Evolutionary conservation across 2,113 vertebrate species (phyloP).

Genomic region (Mustela lutreola): DNA sequence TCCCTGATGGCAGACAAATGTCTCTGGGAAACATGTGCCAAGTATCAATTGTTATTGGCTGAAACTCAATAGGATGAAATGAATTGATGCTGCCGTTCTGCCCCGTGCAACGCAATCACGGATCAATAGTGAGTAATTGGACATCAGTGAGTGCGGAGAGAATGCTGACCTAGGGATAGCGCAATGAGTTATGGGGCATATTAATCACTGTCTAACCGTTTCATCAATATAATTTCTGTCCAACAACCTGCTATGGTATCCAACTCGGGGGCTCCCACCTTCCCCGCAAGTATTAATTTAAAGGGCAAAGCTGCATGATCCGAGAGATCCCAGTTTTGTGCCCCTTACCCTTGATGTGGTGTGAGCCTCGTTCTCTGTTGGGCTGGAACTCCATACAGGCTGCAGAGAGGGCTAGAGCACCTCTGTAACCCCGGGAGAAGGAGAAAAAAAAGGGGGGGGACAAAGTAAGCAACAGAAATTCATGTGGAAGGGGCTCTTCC

Average conservation of each 20-base stretch:
- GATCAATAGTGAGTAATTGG: constrained; percentile 90
- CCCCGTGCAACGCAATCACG: constrained; percentile 81
- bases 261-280: constrained; percentile 69
- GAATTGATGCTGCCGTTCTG: constrained; percentile 85
- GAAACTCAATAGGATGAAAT: constrained; percentile 87
- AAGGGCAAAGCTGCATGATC: constrained; percentile 82
- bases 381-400: constrained; percentile 62
- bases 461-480: constrained; percentile 65
- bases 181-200: constrained; percentile 85
- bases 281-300: constrained; percentile 81
- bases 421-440: not conserved
- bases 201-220: constrained; percentile 88
- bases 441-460: not conserved
- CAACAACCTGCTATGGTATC: constrained; percentile 82
- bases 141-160: constrained; percentile 82
- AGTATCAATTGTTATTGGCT: constrained; percentile 88
- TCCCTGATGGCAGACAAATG: constrained; percentile 87
- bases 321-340: constrained; percentile 57
- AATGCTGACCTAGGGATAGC: constrained; percentile 83
- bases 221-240: constrained; percentile 87
- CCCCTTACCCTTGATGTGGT: constrained; percentile 41
- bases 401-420: constrained; percentile 26
- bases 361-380: constrained; percentile 41
- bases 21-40: constrained; percentile 87
- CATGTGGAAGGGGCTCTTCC: constrained; percentile 44